Evolutionary conservation across 2,797 vertebrate species (phyloP), one percentile per base, ranked within the genome.

Genomic region (Caiman crocodilus): DNA sequence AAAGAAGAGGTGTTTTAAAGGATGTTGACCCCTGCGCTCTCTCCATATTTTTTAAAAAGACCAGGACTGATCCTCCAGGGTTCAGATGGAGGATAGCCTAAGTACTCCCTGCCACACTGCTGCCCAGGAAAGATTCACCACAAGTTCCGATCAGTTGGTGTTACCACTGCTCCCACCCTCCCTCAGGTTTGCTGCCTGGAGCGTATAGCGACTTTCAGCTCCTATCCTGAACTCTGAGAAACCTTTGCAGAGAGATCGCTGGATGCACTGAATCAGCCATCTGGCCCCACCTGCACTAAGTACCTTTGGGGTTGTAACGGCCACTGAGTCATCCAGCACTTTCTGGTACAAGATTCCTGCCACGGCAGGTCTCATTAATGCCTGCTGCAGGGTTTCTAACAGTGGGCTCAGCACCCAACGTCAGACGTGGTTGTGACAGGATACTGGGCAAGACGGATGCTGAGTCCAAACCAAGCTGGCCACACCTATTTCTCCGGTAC

Each of bases 291-390:
- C 50, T 73, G 35, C 57, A 67, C 71, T 67, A 60, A 12, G 20
- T 10, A 50, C 42, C 42, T 50, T 50, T 50, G 42, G 9, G 30
- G 65, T 77, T 79, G 20, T 1, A 85, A 73, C 76, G 90, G 79
- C 35, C 64, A 95, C 83, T 92, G 94, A 93, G 76, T 95, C 93
- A 95, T 4, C 18, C 76, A 87, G 76, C 85, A 20, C 58, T 84
- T 79, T 85, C 15, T 90, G 92, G 88, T 92, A 95, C 78, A 95
- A 17, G 65, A 26, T 80, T 82, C 79, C 82, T 89, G 76, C 84
- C 85, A 73, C 60, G 50, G 77, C 50, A 90, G 88, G 87, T 86
- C 76, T 87, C 73, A 4, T 63, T 59, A 75, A 71, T 92, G 90
- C 26, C 77, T 83, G 84, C 89, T 94, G 74, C 82, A 74, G 80